Percentiles rank a stretch among this genome's conserved stretches.
These are phyloP conservation scores for Ahaetulla prasina DNA, from an alignment of 2,113 vertebrate genomes.

Conservation along the genomic window DNA sequence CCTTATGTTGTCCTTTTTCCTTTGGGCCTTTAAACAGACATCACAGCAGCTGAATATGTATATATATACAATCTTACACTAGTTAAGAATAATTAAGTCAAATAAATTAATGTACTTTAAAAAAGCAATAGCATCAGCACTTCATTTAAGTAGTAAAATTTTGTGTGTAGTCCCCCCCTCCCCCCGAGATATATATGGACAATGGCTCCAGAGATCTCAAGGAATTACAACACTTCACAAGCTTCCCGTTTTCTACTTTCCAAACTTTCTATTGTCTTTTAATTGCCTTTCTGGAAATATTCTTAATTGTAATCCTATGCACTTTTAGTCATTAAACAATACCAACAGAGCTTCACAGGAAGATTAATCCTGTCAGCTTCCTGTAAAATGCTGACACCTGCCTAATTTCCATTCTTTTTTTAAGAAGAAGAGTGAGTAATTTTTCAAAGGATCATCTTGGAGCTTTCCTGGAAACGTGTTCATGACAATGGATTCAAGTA, in stretches of 20 bases:
- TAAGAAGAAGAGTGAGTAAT: slow-evolving; percentile 27
- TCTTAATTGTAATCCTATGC: slow-evolving; percentile 42
- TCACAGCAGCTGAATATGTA: neutral
- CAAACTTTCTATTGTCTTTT: slow-evolving; percentile 24
- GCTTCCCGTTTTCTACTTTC: slow-evolving; percentile 7
- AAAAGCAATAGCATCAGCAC: neutral
- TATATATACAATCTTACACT: neutral
- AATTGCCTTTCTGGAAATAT: slow-evolving; percentile 40
- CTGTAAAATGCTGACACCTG: slow-evolving; percentile 36
- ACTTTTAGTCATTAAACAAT: slow-evolving; percentile 39
- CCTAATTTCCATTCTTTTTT: slow-evolving; percentile 46
- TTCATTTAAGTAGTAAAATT: neutral
- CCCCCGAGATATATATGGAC: neutral
- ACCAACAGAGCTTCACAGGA: slow-evolving; percentile 30
- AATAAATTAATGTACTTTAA: neutral
- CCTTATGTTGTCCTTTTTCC: neutral
- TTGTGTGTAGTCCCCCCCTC: neutral
- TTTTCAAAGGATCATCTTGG: slow-evolving; percentile 40
- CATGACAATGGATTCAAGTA: slow-evolving; percentile 27
- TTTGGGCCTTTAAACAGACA: neutral
- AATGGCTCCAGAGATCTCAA: neutral
- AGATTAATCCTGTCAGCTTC: slow-evolving; percentile 37
- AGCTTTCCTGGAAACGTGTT: slow-evolving; percentile 38
- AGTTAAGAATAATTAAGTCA: neutral
- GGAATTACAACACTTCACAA: neutral